These are phyloP conservation scores for Plemyria rubiginata DNA, from an alignment of 2,888 invertebrate genomes.

Conservation along the genomic window DNA sequence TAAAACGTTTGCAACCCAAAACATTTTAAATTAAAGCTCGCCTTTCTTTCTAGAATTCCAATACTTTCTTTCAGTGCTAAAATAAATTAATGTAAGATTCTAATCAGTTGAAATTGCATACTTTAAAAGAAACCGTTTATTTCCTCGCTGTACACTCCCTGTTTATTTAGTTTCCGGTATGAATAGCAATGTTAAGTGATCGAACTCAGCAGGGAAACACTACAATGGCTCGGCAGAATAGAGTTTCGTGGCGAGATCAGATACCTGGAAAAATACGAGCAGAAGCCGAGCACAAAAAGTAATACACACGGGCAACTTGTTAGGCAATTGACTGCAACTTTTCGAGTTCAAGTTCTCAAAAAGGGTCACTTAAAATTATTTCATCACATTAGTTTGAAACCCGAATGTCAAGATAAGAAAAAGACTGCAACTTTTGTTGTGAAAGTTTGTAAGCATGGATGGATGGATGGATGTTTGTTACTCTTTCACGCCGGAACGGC, in stretches of 20 bases:
- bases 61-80: conserved; percentile 5
- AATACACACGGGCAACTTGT: conserved; percentile 14
- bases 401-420: too few relatives aligned
- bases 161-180: conserved; percentile 41
- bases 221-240: conserved; percentile 41
- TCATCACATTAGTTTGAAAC: too few relatives aligned
- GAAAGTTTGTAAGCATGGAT: too few relatives aligned
- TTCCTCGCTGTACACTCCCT: conserved; percentile 28
- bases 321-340: conserved; percentile 4
- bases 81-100: conserved; percentile 35
- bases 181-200: conserved; percentile 44
- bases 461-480: too few relatives aligned
- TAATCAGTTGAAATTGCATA: conserved; percentile 29
- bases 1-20: too few relatives aligned
- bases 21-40: too few relatives aligned
- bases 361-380: too few relatives aligned
- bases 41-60: too few relatives aligned
- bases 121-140: conserved; percentile 29
- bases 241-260: conserved; percentile 42
- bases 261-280: conserved; percentile 44
- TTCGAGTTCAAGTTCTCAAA: too few relatives aligned
- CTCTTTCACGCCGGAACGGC: too few relatives aligned
- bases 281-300: conserved; percentile 32
- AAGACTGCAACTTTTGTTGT: too few relatives aligned
- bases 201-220: conserved; percentile 42